A percentile compares a stretch with the other conserved stretches of the same genome.
Conservation (phyloP, 2,113 vertebrate genomes). For the Myocastor coypus region DNA sequence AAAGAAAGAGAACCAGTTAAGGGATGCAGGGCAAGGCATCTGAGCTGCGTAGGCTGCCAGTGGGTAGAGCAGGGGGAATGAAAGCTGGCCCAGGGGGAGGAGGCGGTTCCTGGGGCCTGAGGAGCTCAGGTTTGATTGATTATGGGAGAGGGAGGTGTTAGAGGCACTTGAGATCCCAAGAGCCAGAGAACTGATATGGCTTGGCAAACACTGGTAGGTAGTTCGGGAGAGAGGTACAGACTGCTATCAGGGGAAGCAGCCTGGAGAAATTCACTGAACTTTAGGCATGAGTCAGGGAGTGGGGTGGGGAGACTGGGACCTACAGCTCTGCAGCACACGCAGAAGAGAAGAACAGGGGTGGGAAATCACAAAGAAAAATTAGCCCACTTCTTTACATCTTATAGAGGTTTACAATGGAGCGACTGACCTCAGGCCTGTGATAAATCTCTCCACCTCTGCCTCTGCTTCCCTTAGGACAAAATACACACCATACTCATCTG, state of each 20-base stretch:
- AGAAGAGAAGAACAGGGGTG: background rate
- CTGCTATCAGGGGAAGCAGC: background rate
- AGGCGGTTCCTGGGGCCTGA: background rate
- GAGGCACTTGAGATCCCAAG: background rate
- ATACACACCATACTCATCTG: background rate
- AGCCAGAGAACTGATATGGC: background rate
- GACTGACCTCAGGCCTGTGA: background rate
- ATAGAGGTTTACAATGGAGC: no score
- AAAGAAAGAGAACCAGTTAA: background rate
- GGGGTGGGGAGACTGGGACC: background rate
- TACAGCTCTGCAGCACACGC: background rate
- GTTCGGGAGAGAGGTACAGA: background rate
- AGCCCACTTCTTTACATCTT: background rate
- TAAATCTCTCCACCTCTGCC: background rate
- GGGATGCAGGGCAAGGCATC: background rate
- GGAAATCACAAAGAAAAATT: background rate
- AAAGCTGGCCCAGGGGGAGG: background rate
- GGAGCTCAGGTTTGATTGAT: background rate
- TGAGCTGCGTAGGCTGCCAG: accelerated
- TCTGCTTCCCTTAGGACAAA: background rate
- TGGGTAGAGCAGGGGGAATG: background rate
- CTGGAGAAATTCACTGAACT: background rate
- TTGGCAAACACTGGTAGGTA: background rate
- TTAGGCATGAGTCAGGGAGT: background rate
- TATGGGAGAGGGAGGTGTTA: no score